Evolutionary conservation across 2,888 invertebrate genomes (phyloP), one percentile per base, ranked within the genome.

Genomic region (Ornithoptera priamus): DNA sequence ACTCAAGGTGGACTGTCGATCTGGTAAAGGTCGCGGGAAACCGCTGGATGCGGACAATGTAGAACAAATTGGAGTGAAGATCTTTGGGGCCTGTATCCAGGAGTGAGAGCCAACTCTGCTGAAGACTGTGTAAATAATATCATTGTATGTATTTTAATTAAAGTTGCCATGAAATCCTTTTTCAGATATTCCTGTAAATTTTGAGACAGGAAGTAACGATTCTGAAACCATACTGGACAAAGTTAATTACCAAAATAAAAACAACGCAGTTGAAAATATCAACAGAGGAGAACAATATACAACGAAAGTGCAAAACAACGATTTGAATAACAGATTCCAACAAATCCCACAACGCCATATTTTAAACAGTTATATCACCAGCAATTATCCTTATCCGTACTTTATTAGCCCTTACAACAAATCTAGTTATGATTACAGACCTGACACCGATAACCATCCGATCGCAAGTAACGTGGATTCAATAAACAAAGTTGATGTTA

Each of bases 101-200:
- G 4, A 30, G 30, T 30, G 30, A 30, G 30, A 3, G 30, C 3
- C 5, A 4, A 30, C 5, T 30, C 30, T 30, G 5, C 3, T 30
- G 24, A 24, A 2, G 30, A 3, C 0, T 30, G 30, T 3, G 30
- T 30, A 30, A 30, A 30, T 30, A 30, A 30, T 3, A 30, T 30
- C 30, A 30, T 30, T 30, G 0, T 15, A 15, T 46, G 4, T 53
- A 8, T 18, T 53, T 53, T 53, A 50, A 53, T n/a, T n/a, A 15
- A 3, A 46, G 46, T 15, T 46, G 12, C 12, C 10, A 15, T 53
- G 4, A 53, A 53, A 4, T 12, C n/a, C 5, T 60, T 60, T 60
- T 60, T 60, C 60, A 60, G 60, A 30, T 18, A 36, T 60, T 60
- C 60, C 60, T 17, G 17, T 30, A 17, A 60, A 60, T 60, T 30